These are phyloP conservation scores for honey bee (Apis mellifera) DNA, from an alignment of 1,140 invertebrate genomes.

Conservation along the genomic window DNA sequence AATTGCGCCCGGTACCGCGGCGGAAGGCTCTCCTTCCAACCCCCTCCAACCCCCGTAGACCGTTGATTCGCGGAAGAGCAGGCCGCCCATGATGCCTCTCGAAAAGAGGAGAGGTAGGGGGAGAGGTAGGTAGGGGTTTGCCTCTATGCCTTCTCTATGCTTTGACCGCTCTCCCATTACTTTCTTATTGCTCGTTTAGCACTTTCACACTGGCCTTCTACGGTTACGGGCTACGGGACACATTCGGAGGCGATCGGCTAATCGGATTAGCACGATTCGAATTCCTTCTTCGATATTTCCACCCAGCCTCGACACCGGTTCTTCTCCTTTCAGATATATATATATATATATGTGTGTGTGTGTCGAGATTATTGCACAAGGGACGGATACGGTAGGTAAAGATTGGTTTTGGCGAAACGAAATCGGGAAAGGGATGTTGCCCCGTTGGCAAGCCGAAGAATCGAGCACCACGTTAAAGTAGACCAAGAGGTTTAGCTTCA, in stretches of 20 bases:
- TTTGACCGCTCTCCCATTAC: slow-evolving; percentile 58
- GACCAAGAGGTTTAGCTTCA: no score
- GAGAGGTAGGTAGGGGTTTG: no score
- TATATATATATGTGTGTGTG: no score
- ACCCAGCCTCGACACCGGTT: background rate
- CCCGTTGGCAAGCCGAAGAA: background rate
- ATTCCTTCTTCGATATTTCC: background rate
- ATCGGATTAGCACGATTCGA: slow-evolving; percentile 30
- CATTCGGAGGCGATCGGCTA: slow-evolving; percentile 26
- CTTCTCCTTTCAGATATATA: background rate
- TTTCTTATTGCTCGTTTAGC: slow-evolving; percentile 67
- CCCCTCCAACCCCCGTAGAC: background rate
- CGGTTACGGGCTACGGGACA: background rate
- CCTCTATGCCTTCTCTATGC: slow-evolving; percentile 12
- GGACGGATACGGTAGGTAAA: background rate
- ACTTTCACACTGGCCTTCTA: slow-evolving; percentile 52
- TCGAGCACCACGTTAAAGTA: background rate
- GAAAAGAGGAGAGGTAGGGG: background rate
- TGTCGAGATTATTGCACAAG: background rate
- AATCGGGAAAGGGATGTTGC: background rate
- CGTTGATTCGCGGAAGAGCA: slow-evolving; percentile 6
- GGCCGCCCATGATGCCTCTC: slow-evolving; percentile 16
- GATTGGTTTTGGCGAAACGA: background rate
- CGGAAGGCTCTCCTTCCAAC: slow-evolving; percentile 42
- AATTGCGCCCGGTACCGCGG: slow-evolving; percentile 75